These are phyloP conservation scores for Chrysolina haemoptera DNA, from an alignment of 2,888 invertebrate species.

Conservation along the genomic window DNA sequence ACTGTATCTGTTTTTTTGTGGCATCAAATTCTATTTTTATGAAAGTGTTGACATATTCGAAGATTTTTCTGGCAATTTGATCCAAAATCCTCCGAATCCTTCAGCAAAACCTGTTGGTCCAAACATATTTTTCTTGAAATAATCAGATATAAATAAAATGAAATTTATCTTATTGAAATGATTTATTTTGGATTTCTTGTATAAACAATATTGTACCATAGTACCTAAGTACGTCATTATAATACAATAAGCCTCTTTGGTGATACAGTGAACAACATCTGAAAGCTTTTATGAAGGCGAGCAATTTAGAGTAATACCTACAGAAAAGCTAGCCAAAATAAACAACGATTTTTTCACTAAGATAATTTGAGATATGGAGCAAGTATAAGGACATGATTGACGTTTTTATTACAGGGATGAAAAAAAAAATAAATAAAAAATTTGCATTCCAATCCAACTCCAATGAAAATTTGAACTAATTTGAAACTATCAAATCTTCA, in stretches of 20 bases:
- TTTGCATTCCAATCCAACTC: neutral
- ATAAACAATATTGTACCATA: conserved; percentile 68
- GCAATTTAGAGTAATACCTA: conserved; percentile 35
- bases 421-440: neutral
- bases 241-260: conserved; percentile 62
- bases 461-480: neutral
- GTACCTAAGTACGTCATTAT: conserved; percentile 58
- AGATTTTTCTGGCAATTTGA: too few relatives aligned
- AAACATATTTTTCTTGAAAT: too few relatives aligned
- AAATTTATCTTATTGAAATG: conserved; percentile 44
- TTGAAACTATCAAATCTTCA: too few relatives aligned
- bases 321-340: conserved; percentile 1
- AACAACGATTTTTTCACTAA: neutral
- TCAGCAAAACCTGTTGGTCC: too few relatives aligned
- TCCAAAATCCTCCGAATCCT: too few relatives aligned
- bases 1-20: too few relatives aligned
- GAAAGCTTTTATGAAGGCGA: conserved; percentile 58
- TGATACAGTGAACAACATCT: conserved; percentile 64
- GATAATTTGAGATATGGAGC: neutral
- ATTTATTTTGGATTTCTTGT: conserved; percentile 60
- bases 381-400: neutral
- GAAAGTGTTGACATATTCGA: too few relatives aligned
- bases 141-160: neutral
- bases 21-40: too few relatives aligned
- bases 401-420: neutral